Evolutionary conservation across 2,113 vertebrate genomes (phyloP).

Genomic region (Lophius piscatorius): DNA sequence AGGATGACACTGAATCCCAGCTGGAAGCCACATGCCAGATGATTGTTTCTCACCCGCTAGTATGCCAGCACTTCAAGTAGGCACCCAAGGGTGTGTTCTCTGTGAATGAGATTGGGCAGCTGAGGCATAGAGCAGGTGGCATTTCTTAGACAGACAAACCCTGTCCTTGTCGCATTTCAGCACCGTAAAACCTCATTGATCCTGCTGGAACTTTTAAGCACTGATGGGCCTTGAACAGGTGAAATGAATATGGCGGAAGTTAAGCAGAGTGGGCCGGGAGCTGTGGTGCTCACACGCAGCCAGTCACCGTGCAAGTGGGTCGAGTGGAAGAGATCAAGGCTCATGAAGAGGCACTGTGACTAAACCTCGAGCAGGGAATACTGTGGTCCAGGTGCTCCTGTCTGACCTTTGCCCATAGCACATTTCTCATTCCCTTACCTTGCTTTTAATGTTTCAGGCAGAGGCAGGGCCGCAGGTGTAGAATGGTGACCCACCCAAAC

Average conservation of each 20-base stretch:
- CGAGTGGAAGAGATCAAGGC: constrained; percentile 2
- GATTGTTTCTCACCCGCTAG: constrained; percentile 26
- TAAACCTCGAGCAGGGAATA: constrained; percentile 20
- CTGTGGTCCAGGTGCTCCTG: constrained; percentile 16
- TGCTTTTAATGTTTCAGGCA: constrained; percentile 6
- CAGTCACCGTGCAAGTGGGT: constrained; percentile 24
- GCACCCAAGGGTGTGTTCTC: constrained; percentile 55
- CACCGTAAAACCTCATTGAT: constrained; percentile 41
- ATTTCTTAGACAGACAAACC: constrained; percentile 53
- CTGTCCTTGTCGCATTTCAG: constrained; percentile 58
- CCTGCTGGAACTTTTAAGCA: constrained; percentile 41
- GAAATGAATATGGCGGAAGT: constrained; percentile 49
- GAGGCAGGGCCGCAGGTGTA: neutral
- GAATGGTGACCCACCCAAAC: neutral
- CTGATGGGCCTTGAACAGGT: constrained; percentile 69
- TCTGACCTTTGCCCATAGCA: no score
- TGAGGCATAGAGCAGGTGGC: constrained; percentile 71
- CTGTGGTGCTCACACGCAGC: constrained; percentile 21
- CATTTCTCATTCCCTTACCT: constrained; percentile 10
- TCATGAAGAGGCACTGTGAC: constrained; percentile 16
- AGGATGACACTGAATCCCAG: constrained; percentile 11
- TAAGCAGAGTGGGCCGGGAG: no score
- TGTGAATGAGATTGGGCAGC: constrained; percentile 52
- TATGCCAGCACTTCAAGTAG: constrained; percentile 18
- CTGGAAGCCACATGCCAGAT: constrained; percentile 33